These are phyloP conservation scores for Spodoptera picta DNA, from an alignment of 2,888 invertebrate genomes.

Conservation along the genomic window DNA sequence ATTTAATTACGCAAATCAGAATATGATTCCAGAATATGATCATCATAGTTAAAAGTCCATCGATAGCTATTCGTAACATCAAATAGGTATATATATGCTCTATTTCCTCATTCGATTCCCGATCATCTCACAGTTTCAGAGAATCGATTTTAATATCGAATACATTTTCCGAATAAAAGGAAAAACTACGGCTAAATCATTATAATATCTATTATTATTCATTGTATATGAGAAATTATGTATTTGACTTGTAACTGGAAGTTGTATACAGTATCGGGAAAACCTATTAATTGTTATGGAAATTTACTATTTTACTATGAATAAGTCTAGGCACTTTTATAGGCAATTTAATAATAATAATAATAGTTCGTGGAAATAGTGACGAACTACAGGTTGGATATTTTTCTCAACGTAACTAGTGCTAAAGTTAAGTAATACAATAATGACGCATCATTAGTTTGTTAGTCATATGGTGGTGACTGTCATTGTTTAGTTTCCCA, in stretches of 20 bases:
- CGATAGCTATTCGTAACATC: too few relatives aligned
- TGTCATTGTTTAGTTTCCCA: too few relatives aligned
- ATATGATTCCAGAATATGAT: constrained; percentile 13
- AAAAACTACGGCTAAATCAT: constrained; percentile 37
- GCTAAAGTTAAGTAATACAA: too few relatives aligned
- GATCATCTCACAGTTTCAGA: constrained; percentile 18
- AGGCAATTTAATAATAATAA: too few relatives aligned
- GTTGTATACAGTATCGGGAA: constrained; percentile 27
- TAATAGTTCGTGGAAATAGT: constrained; percentile 13
- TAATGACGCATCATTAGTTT: too few relatives aligned
- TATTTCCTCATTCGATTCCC: constrained; percentile 42
- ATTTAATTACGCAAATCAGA: constrained; percentile 6
- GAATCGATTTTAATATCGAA: constrained; percentile 35
- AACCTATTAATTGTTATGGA: constrained; percentile 23
- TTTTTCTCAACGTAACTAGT: too few relatives aligned
- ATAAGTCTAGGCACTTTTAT: constrained; percentile 7
- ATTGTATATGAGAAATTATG: constrained; percentile 11
- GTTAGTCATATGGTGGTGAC: too few relatives aligned
- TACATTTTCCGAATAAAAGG: constrained; percentile 41
- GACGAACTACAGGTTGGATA: not conserved
- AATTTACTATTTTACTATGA: constrained; percentile 17
- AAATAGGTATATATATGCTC: not conserved
- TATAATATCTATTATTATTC: constrained; percentile 13
- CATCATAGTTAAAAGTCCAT: constrained; percentile 11
- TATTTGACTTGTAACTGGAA: constrained; percentile 11